Conservation (phyloP, 2,888 invertebrate genomes). For the Doris montereyensis region DNA sequence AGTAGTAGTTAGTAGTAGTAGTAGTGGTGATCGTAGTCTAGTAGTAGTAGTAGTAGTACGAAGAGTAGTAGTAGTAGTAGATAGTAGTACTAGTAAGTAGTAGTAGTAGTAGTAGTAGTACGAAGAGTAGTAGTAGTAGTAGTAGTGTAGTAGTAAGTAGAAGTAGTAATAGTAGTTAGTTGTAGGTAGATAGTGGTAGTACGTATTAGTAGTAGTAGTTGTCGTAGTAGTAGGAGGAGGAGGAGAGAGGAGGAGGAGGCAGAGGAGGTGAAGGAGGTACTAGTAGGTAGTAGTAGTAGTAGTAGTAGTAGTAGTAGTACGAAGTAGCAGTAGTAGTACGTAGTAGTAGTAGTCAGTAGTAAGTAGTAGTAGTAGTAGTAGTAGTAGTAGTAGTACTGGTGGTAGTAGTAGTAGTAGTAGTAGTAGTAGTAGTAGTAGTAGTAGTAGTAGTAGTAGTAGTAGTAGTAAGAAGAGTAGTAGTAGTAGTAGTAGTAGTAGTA, state of each 20-base stretch:
- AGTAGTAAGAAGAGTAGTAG: neutral
- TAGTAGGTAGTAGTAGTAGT: neutral
- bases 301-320: slow-evolving; percentile 20
- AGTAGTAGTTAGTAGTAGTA: slow-evolving; percentile 12
- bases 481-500: neutral
- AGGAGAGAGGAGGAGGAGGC: neutral
- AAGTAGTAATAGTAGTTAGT: slow-evolving; percentile 12
- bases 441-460: slow-evolving; percentile 17
- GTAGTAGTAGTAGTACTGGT: slow-evolving; percentile 16
- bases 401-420: slow-evolving; percentile 20
- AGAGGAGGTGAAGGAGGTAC: neutral
- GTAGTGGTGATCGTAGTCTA: neutral
- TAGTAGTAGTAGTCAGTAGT: too few species aligned
- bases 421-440: slow-evolving; percentile 20
- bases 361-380: slow-evolving; percentile 15
- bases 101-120: neutral
- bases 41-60: neutral
- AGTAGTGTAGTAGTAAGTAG: too few species aligned
- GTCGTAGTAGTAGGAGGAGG: slow-evolving; percentile 4
- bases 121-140: too few species aligned
- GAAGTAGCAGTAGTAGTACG: slow-evolving; percentile 9
- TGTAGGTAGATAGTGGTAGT: neutral
- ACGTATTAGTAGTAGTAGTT: slow-evolving; percentile 9
- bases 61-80: slow-evolving; percentile 5
- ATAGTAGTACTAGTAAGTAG: slow-evolving; percentile 9